Conservation (phyloP, 2,113 vertebrate species). For the Catharus minimus region DNA sequence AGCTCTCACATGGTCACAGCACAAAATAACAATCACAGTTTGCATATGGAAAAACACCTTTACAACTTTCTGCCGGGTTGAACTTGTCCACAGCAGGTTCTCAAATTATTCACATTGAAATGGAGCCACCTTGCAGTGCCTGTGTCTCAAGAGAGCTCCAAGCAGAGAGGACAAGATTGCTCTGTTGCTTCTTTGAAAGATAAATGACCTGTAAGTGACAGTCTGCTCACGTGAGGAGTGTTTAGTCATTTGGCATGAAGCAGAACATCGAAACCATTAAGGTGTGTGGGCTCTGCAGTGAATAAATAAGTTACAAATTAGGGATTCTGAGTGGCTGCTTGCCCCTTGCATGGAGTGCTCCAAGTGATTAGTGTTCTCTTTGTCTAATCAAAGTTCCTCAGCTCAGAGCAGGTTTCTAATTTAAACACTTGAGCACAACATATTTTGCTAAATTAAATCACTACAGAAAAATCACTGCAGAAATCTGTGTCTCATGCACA, state of each 20-base stretch:
- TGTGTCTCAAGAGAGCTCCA: conserved; percentile 18
- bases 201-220: neutral
- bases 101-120: neutral
- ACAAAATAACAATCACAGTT: neutral
- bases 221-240: neutral
- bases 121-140: neutral
- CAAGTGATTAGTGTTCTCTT: conserved; percentile 11
- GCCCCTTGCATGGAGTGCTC: neutral
- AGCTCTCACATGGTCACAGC: neutral
- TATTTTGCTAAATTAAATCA: conserved; percentile 37
- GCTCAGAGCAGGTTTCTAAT: conserved; percentile 31
- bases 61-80: neutral
- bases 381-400: conserved; percentile 34
- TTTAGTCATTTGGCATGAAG: neutral
- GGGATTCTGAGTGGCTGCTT: conserved; percentile 1
- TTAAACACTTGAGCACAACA: conserved; percentile 3
- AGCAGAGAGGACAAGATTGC: neutral
- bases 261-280: neutral
- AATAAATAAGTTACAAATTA: conserved; percentile 20
- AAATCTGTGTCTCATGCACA: neutral
- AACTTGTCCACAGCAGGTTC: neutral
- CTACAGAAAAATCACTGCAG: neutral
- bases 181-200: conserved; percentile 3
- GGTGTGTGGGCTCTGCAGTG: conserved; percentile 20
- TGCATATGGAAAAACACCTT: neutral